Evolutionary conservation across 1,140 invertebrate genomes (phyloP).

Genomic region (Drosophila eugracilis): DNA sequence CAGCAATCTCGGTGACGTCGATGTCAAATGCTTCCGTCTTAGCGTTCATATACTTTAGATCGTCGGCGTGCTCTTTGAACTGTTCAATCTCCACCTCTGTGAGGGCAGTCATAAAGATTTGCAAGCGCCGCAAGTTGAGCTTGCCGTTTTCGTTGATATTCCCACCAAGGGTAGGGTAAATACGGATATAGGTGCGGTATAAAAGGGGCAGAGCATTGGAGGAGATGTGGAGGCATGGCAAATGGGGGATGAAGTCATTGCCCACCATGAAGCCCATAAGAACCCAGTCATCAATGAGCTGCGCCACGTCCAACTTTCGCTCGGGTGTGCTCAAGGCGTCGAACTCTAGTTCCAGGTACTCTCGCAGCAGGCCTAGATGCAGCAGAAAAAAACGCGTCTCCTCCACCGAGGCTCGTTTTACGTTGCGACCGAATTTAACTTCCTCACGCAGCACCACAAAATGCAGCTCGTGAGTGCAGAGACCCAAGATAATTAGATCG

Average conservation of each 20-base stretch:
- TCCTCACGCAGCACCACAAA: conserved; percentile 97
- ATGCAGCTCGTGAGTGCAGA: conserved; percentile 97
- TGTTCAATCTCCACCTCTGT: conserved; percentile 92
- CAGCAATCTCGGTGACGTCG: conserved; percentile 54
- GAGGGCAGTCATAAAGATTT: conserved; percentile 93
- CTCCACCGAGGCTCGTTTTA: conserved; percentile 89
- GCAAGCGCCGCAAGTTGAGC: conserved; percentile 93
- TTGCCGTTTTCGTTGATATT: conserved; percentile 96
- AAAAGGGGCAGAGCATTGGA: conserved; percentile 94
- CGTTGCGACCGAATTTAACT: conserved; percentile 89
- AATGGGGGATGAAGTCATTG: conserved; percentile 98
- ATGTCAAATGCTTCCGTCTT: conserved; percentile 87
- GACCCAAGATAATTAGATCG: conserved; percentile 97
- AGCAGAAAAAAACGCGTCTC: conserved; percentile 97
- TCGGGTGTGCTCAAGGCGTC: conserved; percentile 88
- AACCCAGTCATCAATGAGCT: conserved; percentile 91
- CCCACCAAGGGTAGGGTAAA: conserved; percentile 94
- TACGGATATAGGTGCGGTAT: conserved; percentile 94
- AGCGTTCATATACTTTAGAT: conserved; percentile 93
- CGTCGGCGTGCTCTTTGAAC: conserved; percentile 93
- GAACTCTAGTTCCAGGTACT: conserved; percentile 98
- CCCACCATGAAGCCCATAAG: conserved; percentile 98
- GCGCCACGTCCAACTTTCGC: conserved; percentile 92
- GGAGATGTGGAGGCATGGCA: conserved; percentile 97
- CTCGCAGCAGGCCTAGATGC: conserved; percentile 95